A percentile compares a stretch with the other conserved stretches of the same genome.
Evolutionary conservation across 1,140 invertebrate genomes (phyloP).

Genomic region (Nylanderia fulva): DNA sequence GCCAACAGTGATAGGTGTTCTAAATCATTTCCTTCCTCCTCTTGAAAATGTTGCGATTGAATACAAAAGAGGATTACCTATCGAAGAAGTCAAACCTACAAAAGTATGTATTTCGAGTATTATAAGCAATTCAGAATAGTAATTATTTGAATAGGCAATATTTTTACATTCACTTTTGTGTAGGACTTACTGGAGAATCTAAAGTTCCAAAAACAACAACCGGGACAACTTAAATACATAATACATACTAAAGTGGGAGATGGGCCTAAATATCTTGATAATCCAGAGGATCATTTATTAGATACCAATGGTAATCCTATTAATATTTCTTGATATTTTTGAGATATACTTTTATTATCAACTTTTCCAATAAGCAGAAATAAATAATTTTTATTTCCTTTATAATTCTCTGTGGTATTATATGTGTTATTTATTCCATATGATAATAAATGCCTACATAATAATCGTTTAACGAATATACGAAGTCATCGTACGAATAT

Average conservation of each 20-base stretch:
- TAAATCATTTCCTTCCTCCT: conserved; percentile 92
- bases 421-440: background rate
- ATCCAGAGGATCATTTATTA: conserved; percentile 87
- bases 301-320: conserved; percentile 75
- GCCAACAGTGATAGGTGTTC: conserved; percentile 88
- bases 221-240: conserved; percentile 92
- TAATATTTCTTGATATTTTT: conserved; percentile 44
- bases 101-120: conserved; percentile 68
- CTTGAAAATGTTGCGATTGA: conserved; percentile 80
- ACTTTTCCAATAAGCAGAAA: background rate
- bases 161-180: conserved; percentile 60
- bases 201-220: conserved; percentile 82
- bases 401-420: background rate
- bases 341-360: conserved; percentile 26
- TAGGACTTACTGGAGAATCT: conserved; percentile 84
- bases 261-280: conserved; percentile 87
- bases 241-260: conserved; percentile 93
- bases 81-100: conserved; percentile 75
- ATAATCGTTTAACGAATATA: too few relatives aligned
- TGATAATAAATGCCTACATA: too few relatives aligned
- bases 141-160: background rate
- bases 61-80: conserved; percentile 87
- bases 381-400: background rate
- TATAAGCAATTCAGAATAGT: background rate
- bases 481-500: too few relatives aligned